Conservation (phyloP, 2,888 invertebrate genomes). For the Allophyes oxyacanthae region DNA sequence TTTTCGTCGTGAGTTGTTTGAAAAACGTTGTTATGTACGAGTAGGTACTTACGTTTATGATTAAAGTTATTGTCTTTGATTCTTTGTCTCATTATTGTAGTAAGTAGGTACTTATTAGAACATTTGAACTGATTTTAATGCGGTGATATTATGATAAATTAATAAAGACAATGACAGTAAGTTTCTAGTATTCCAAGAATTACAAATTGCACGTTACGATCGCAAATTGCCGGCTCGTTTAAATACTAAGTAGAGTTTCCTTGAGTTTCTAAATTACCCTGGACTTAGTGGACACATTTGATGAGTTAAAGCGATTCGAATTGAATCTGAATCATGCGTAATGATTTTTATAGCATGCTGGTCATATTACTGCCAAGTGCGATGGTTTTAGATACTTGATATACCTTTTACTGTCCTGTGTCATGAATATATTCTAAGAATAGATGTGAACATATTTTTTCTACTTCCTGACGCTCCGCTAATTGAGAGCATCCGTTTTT, state of each 20-base stretch:
- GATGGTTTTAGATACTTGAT: conserved; percentile 14
- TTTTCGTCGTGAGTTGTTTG: too few species aligned
- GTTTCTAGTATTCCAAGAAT: conserved; percentile 33
- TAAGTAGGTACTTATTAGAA: too few species aligned
- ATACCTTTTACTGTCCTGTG: neutral
- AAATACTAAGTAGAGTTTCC: conserved; percentile 40
- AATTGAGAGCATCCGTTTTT: too few species aligned
- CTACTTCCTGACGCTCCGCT: too few species aligned
- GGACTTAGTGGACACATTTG: conserved; percentile 19
- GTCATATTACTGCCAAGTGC: conserved; percentile 18
- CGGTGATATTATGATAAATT: neutral
- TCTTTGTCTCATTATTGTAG: too few species aligned
- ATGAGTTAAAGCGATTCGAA: conserved; percentile 29
- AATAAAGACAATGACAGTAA: conserved; percentile 12
- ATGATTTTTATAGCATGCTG: neutral
- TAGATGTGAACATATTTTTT: neutral
- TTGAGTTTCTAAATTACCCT: conserved; percentile 27
- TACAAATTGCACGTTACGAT: conserved; percentile 25
- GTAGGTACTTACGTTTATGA: too few species aligned
- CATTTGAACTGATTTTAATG: too few species aligned
- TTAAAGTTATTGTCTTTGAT: too few species aligned
- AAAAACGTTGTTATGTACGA: too few species aligned
- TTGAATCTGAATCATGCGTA: conserved; percentile 13
- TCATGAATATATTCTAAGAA: conserved; percentile 7
- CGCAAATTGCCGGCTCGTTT: conserved; percentile 40